These are phyloP conservation scores for Sula dactylatra DNA, from an alignment of 2,113 vertebrate species.

Conservation along the genomic window DNA sequence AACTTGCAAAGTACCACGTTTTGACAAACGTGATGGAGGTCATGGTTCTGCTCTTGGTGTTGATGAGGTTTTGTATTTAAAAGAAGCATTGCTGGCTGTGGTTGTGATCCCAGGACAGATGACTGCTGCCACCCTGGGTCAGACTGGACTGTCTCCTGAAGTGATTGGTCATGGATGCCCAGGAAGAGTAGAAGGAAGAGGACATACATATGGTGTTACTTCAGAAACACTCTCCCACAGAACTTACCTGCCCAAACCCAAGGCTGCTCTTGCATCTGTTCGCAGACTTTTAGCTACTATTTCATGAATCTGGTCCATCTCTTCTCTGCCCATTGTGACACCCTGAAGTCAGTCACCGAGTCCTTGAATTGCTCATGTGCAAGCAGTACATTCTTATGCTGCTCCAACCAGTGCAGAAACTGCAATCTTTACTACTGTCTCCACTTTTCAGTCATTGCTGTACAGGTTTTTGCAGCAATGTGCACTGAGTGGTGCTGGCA, in stretches of 20 bases:
- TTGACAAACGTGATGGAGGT: background rate
- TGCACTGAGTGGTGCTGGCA: background rate
- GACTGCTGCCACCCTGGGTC: background rate
- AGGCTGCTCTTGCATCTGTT: background rate
- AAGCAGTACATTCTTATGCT: background rate
- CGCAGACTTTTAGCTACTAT: background rate
- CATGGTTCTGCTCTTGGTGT: background rate
- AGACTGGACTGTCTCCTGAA: background rate
- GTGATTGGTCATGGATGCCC: background rate
- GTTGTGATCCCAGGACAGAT: background rate
- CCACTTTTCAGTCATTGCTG: background rate
- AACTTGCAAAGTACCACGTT: background rate
- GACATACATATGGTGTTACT: background rate
- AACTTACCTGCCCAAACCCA: background rate
- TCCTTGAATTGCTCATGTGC: rapidly evolving
- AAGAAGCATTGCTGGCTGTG: background rate
- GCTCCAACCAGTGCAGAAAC: background rate
- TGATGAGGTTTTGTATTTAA: background rate
- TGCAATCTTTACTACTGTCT: background rate
- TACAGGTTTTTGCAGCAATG: background rate
- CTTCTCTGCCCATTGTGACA: background rate
- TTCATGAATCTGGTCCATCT: background rate
- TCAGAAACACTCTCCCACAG: background rate
- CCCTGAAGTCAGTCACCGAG: background rate
- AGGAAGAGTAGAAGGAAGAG: background rate